These are phyloP conservation scores for Hoplodrina blanda DNA, from an alignment of 2,888 invertebrate species.

Conservation along the genomic window DNA sequence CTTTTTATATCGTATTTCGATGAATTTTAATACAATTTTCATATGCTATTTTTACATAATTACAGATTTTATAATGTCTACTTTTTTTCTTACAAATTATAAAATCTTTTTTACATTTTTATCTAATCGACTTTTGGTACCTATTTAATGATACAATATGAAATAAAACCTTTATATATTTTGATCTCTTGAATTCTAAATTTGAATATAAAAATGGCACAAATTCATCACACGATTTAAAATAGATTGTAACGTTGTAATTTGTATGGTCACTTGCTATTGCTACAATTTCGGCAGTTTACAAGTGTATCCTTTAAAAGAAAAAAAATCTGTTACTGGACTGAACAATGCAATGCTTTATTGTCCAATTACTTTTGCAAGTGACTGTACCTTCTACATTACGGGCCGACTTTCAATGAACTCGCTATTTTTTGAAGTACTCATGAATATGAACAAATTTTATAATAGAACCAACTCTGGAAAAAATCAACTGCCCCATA, in stretches of 20 bases:
- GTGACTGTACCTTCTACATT: slow-evolving; percentile 7
- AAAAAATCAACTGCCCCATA: no score
- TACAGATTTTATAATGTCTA: slow-evolving; percentile 30
- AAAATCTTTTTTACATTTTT: slow-evolving; percentile 37
- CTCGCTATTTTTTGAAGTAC: no score
- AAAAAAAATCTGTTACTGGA: no score
- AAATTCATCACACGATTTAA: neutral
- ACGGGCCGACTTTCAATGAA: neutral
- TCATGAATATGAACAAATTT: no score
- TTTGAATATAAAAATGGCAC: neutral
- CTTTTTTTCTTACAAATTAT: slow-evolving; percentile 36
- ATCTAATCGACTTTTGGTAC: slow-evolving; percentile 23
- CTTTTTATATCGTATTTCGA: slow-evolving; percentile 50
- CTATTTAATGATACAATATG: slow-evolving; percentile 18
- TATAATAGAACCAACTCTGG: no score
- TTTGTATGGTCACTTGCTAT: neutral
- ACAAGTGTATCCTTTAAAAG: no score
- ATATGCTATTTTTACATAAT: slow-evolving; percentile 32
- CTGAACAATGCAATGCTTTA: neutral
- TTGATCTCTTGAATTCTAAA: slow-evolving; percentile 51
- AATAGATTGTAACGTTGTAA: neutral
- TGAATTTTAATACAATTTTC: slow-evolving; percentile 44
- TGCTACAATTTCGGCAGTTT: neutral
- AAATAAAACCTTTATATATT: slow-evolving; percentile 37
- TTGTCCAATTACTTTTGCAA: slow-evolving; percentile 8